Conservation (phyloP, 2,888 invertebrate species). For the Diarsia mendica region DNA sequence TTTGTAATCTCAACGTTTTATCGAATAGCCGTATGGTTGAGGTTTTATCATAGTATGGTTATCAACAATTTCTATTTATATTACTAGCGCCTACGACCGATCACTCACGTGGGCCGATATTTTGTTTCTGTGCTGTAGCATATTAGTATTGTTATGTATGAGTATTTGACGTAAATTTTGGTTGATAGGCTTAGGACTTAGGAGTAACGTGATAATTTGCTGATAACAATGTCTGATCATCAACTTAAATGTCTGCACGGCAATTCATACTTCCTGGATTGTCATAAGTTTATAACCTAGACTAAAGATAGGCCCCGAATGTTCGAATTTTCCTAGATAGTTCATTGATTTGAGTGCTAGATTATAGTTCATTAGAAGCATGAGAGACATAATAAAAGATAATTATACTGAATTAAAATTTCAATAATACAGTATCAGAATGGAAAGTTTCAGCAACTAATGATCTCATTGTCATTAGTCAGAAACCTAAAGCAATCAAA, state of each 20-base stretch:
- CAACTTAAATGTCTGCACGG: neutral
- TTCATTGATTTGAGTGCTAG: neutral
- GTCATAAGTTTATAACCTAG: too few species aligned
- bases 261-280: neutral
- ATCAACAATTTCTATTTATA: slow-evolving; percentile 66
- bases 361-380: neutral
- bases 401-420: neutral
- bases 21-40: slow-evolving; percentile 49
- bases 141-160: slow-evolving; percentile 8
- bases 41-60: slow-evolving; percentile 60
- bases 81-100: slow-evolving; percentile 52
- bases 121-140: slow-evolving; percentile 27
- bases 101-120: slow-evolving; percentile 48
- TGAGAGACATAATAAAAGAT: neutral
- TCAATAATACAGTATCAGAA: neutral
- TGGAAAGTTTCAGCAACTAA: neutral
- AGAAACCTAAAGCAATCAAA: slow-evolving; percentile 3
- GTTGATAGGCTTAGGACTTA: slow-evolving; percentile 1
- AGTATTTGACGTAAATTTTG: slow-evolving; percentile 8
- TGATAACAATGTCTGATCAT: slow-evolving; percentile 1
- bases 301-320: neutral
- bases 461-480: slow-evolving; percentile 2
- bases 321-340: too few species aligned
- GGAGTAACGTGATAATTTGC: neutral
- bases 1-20: slow-evolving; percentile 65